These are phyloP conservation scores for Gastracanthus pulcherrimus DNA, from an alignment of 2,888 invertebrate species.

Conservation along the genomic window DNA sequence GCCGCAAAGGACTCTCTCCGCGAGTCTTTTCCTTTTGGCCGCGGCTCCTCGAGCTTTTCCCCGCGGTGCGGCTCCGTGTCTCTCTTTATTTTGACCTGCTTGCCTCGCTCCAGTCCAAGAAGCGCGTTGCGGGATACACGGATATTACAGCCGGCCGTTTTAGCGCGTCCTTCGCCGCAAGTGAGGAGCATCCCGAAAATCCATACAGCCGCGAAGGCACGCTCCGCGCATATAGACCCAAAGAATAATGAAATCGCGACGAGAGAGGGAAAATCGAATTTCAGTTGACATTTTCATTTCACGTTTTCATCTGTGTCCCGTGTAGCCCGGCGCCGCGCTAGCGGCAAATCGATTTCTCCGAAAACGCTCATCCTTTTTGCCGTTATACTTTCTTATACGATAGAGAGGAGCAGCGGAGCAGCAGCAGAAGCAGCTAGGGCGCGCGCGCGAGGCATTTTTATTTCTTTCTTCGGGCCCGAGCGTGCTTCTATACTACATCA, in stretches of 20 bases:
- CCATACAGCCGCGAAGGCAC: neutral
- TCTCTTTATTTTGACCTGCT: neutral
- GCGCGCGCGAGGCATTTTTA: no score
- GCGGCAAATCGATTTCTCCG: neutral
- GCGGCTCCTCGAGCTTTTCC: no score
- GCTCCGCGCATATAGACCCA: no score
- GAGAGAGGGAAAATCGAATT: slow-evolving; percentile 15
- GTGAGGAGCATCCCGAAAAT: neutral
- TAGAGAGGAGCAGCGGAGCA: no score
- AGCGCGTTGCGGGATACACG: no score
- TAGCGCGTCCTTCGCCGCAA: neutral
- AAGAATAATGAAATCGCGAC: slow-evolving; percentile 9
- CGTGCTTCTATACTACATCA: no score
- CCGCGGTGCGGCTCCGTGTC: neutral
- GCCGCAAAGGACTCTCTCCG: slow-evolving; percentile 3
- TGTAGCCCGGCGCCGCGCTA: neutral
- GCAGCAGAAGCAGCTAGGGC: no score
- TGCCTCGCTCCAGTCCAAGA: neutral
- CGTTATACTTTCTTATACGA: neutral
- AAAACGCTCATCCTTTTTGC: neutral
- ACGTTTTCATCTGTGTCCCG: neutral
- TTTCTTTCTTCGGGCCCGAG: no score
- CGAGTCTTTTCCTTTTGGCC: no score
- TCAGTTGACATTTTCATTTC: slow-evolving; percentile 10
- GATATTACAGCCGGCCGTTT: no score